Percentiles rank a stretch among this genome's conserved stretches.
Conservation (phyloP, 2,888 invertebrate genomes). For the Ophonus ardosiacus region DNA sequence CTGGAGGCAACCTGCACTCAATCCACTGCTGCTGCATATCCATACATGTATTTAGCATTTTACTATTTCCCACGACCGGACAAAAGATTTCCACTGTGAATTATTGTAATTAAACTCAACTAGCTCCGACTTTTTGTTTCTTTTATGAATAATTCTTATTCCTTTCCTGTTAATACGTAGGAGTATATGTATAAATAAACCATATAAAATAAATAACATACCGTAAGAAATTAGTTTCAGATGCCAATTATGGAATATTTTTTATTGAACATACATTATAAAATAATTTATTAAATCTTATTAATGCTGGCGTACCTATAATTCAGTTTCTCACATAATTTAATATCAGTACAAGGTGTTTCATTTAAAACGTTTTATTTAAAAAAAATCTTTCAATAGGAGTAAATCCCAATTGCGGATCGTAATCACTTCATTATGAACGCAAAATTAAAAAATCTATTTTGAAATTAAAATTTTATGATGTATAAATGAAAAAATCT, state of each 20-base stretch:
- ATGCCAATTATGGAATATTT: not conserved
- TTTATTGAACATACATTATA: not conserved
- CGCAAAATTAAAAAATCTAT: no score
- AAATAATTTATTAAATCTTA: not conserved
- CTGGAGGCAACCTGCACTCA: conserved; percentile 6
- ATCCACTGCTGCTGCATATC: conserved; percentile 34
- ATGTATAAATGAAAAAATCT: no score
- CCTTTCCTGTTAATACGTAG: conserved; percentile 30
- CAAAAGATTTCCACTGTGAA: conserved; percentile 37
- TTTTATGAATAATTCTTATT: not conserved
- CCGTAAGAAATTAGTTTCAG: not conserved
- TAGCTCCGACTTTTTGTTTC: conserved; percentile 19
- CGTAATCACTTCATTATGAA: no score
- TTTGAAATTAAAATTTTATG: no score
- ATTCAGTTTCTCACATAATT: not conserved
- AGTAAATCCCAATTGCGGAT: no score
- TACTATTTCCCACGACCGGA: conserved; percentile 38
- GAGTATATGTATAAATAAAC: conserved; percentile 30
- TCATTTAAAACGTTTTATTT: no score
- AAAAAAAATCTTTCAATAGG: no score
- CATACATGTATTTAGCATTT: conserved; percentile 28
- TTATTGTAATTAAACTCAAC: conserved; percentile 40
- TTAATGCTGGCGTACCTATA: not conserved
- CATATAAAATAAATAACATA: not conserved
- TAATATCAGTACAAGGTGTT: not conserved